Evolutionary conservation across 2,797 vertebrate genomes (phyloP).

Genomic region (Oreonectes daqikongensis): DNA sequence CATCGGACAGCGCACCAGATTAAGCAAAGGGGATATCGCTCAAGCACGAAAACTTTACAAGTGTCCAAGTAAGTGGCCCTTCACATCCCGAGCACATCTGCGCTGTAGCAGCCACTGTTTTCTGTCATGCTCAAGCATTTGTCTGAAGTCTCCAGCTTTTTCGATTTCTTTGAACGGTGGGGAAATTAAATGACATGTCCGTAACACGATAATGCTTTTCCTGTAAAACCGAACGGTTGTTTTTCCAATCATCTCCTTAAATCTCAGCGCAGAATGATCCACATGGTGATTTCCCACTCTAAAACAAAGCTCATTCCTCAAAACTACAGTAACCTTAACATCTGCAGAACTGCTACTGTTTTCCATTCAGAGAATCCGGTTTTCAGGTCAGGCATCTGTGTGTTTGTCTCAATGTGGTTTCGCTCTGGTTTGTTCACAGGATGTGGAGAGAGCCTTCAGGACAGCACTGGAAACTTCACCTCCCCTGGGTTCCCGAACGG

Average conservation of each 20-base stretch:
- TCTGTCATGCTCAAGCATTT: background rate
- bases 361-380: conserved; percentile 15
- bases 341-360: conserved; percentile 28
- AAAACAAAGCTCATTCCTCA: background rate
- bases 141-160: background rate
- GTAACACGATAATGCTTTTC: background rate
- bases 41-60: conserved; percentile 95
- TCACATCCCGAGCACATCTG: background rate
- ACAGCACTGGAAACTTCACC: conserved; percentile 96
- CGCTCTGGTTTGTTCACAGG: conserved; percentile 68
- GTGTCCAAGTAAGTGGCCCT: conserved; percentile 82
- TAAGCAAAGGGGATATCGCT: conserved; percentile 92
- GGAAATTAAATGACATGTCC: background rate
- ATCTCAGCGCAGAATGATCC: conserved; percentile 8
- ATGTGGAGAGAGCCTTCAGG: conserved; percentile 95
- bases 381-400: conserved; percentile 22
- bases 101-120: background rate
- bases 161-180: background rate
- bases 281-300: background rate
- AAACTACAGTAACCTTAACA: conserved; percentile 12
- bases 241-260: conserved; percentile 7
- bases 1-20: conserved; percentile 90
- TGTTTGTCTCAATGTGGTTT: conserved; percentile 26
- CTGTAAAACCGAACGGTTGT: background rate
- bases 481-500: conserved; percentile 95